Conservation (phyloP, 1,140 invertebrate species). For the Stenopsyche tienmushanensis region DNA sequence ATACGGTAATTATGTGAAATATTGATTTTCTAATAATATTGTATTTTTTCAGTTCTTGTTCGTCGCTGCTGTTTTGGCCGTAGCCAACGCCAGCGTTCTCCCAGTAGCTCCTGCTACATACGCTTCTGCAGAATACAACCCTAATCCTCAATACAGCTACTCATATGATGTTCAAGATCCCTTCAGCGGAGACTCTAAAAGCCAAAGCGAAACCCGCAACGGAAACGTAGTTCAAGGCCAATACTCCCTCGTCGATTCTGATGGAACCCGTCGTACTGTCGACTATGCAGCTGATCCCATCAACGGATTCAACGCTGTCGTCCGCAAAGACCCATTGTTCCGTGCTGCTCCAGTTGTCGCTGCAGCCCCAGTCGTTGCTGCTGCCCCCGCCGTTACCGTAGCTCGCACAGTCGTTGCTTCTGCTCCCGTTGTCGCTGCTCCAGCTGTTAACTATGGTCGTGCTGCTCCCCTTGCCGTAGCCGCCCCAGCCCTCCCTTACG, state of each 20-base stretch:
- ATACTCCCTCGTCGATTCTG: slow-evolving; percentile 58
- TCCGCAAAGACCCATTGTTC: slow-evolving; percentile 45
- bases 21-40: too few species aligned
- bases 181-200: slow-evolving; percentile 61
- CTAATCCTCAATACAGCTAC: slow-evolving; percentile 59
- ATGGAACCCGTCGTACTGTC: slow-evolving; percentile 59
- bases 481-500: slow-evolving; percentile 24
- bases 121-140: slow-evolving; percentile 55
- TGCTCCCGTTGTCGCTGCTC: slow-evolving; percentile 44
- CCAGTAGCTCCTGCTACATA: too few species aligned
- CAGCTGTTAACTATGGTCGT: neutral
- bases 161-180: slow-evolving; percentile 60
- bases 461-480: slow-evolving; percentile 21
- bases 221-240: slow-evolving; percentile 59
- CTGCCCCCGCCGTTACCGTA: slow-evolving; percentile 46
- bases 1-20: too few species aligned
- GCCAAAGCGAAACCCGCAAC: slow-evolving; percentile 58
- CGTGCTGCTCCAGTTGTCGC: slow-evolving; percentile 6
- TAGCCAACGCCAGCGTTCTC: too few species aligned
- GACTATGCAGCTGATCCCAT: slow-evolving; percentile 61
- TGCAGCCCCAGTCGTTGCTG: slow-evolving; percentile 24
- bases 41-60: slow-evolving; percentile 45
- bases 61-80: too few species aligned
- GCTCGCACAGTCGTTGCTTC: slow-evolving; percentile 60
- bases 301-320: slow-evolving; percentile 55